A percentile compares a stretch with the other conserved stretches of the same genome.
These are phyloP conservation scores for Prionace glauca DNA, from an alignment of 2,797 vertebrate species.

Conservation along the genomic window DNA sequence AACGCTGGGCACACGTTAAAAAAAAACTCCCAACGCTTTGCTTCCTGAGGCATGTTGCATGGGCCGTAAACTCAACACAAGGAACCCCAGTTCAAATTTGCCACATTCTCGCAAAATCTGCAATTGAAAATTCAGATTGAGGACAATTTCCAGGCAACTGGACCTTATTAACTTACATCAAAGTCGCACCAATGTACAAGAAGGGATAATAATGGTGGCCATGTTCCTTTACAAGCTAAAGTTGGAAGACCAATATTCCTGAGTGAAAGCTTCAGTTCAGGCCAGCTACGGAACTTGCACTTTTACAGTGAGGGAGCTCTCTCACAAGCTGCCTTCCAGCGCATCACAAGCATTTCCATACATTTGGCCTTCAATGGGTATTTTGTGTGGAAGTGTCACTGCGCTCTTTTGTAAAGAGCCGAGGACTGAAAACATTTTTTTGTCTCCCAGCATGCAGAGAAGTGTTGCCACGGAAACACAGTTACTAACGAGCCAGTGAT, in stretches of 20 bases:
- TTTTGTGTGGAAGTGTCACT: slow-evolving; percentile 65
- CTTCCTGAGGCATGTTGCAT: not conserved
- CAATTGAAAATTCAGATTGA: not conserved
- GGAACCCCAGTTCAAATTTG: not conserved
- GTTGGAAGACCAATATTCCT: not conserved
- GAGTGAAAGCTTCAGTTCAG: not conserved
- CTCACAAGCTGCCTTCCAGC: not conserved
- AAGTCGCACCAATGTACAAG: not conserved
- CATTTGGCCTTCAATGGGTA: slow-evolving; percentile 62
- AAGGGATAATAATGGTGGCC: not conserved
- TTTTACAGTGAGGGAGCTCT: not conserved
- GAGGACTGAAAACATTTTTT: slow-evolving; percentile 77
- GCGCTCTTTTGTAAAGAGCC: slow-evolving; percentile 74
- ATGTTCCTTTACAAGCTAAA: slow-evolving; percentile 11
- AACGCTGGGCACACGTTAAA: not conserved
- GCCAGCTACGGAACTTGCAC: not conserved
- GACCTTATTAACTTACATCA: not conserved
- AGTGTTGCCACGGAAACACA: slow-evolving; percentile 75
- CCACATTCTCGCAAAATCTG: not conserved
- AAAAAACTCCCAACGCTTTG: not conserved
- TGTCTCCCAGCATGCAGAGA: slow-evolving; percentile 67
- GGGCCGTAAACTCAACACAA: not conserved
- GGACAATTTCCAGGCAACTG: not conserved
- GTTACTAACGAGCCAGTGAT: slow-evolving; percentile 78
- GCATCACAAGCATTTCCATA: slow-evolving; percentile 49